These are phyloP conservation scores for Pachypeltis micranthus DNA, from an alignment of 1,140 invertebrate species.

Conservation along the genomic window DNA sequence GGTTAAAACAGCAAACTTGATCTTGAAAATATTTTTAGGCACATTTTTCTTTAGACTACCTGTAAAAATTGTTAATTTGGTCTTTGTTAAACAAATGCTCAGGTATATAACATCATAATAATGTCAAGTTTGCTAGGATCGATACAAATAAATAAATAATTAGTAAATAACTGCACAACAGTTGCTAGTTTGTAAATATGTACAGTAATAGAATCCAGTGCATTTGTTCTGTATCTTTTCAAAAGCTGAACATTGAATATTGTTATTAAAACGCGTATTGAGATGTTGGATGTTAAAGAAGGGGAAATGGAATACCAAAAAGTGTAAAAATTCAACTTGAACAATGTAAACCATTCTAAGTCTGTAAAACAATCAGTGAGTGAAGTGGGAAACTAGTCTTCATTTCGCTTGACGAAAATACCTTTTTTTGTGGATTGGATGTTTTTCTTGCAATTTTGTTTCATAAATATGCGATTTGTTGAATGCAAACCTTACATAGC, in stretches of 20 bases:
- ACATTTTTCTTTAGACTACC: constrained; percentile 13
- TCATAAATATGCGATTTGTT: no score
- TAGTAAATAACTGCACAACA: constrained; percentile 22
- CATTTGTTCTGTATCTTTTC: constrained; percentile 13
- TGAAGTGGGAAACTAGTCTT: no score
- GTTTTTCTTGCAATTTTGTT: no score
- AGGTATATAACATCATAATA: constrained; percentile 17
- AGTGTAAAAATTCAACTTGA: not conserved
- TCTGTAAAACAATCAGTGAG: no score
- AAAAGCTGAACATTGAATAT: not conserved
- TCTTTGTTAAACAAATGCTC: constrained; percentile 20
- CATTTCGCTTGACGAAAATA: no score
- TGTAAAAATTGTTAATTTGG: constrained; percentile 18
- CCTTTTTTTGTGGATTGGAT: no score
- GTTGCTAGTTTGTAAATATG: constrained; percentile 22
- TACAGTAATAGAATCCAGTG: constrained; percentile 18
- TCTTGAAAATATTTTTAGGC: not conserved
- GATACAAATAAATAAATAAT: constrained; percentile 6
- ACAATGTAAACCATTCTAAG: not conserved
- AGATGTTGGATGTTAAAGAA: not conserved
- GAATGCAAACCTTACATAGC: no score
- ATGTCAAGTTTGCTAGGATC: constrained; percentile 12
- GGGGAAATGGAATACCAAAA: no score
- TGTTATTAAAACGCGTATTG: not conserved
- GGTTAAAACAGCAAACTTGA: not conserved